A percentile compares a stretch with the other conserved stretches of the same genome.
phyloP scores from a whole-genome alignment of 1,140 invertebrate species.

The Triops longicaudatus region DNA sequence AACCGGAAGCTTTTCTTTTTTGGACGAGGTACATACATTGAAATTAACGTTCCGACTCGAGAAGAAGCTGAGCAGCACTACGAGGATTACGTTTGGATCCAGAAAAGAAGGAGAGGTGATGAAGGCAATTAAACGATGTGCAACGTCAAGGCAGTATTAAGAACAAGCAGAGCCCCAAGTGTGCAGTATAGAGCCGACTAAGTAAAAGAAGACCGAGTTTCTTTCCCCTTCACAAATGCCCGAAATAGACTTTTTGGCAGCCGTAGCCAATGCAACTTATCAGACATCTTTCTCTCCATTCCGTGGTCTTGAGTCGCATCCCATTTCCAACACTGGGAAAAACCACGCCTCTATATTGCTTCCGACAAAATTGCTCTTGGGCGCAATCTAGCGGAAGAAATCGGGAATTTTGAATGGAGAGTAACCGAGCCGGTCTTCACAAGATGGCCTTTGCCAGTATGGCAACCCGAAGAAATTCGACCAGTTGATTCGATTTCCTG shows the following conservation, averaged over 20 bases:
- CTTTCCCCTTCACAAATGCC: slow-evolving; percentile 11
- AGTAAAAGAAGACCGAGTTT: slow-evolving; percentile 12
- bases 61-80: slow-evolving; percentile 1
- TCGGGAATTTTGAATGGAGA: background rate
- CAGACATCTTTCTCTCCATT: slow-evolving; percentile 11
- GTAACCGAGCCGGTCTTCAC: background rate
- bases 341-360: background rate
- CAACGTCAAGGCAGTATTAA: background rate
- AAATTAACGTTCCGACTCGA: background rate
- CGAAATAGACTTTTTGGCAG: slow-evolving; percentile 3
- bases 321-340: background rate
- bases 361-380: background rate
- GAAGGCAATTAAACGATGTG: slow-evolving; percentile 2
- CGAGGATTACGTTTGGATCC: background rate
- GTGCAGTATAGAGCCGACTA: background rate
- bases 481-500: too few relatives aligned
- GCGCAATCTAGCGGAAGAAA: background rate
- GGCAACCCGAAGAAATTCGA: too few relatives aligned
- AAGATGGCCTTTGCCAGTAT: background rate
- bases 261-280: slow-evolving; percentile 2
- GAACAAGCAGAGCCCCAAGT: background rate
- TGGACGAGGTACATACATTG: background rate
- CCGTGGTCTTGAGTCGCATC: background rate
- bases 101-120: background rate
- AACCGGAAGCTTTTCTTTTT: background rate